Evolutionary conservation across 2,113 vertebrate species (phyloP).

Genomic region (Rhea americana): DNA sequence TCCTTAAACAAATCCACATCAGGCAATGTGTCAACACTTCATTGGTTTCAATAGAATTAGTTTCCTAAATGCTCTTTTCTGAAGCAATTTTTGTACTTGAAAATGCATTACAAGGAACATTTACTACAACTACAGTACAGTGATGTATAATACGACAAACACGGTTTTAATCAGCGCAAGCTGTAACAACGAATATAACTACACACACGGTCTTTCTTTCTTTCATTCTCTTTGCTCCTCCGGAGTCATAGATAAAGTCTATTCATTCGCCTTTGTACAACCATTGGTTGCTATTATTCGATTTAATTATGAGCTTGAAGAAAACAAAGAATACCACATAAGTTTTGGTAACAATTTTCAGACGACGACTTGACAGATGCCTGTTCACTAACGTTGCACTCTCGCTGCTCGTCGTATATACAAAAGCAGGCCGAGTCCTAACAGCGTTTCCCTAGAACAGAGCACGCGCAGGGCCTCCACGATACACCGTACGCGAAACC

Average conservation of each 20-base stretch:
- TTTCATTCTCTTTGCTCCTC: slow-evolving; percentile 5
- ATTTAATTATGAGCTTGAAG: slow-evolving; percentile 12
- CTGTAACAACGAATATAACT: slow-evolving; percentile 48
- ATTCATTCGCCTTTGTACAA: slow-evolving; percentile 17
- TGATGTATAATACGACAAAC: slow-evolving; percentile 72
- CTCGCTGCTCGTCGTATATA: not conserved
- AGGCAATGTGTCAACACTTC: slow-evolving; percentile 82
- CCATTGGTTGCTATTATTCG: slow-evolving; percentile 29
- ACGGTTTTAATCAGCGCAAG: slow-evolving; percentile 75
- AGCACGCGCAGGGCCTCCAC: not conserved
- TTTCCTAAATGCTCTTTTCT: slow-evolving; percentile 79
- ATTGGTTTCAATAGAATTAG: slow-evolving; percentile 82
- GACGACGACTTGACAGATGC: not conserved
- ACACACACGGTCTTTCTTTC: slow-evolving; percentile 5
- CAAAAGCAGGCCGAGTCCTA: not conserved
- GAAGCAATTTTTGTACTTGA: slow-evolving; percentile 81
- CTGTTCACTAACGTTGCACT: slow-evolving; percentile 31
- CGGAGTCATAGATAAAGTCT: slow-evolving; percentile 32
- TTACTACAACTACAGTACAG: slow-evolving; percentile 76
- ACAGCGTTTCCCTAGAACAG: not conserved
- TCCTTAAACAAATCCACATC: slow-evolving; percentile 80
- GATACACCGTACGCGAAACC: not conserved
- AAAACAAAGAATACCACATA: slow-evolving; percentile 3
- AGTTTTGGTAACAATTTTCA: slow-evolving; percentile 13
- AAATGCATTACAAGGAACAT: slow-evolving; percentile 83